phyloP scores from a whole-genome alignment of 2,113 vertebrate species.

The Callopanchax toddi region DNA sequence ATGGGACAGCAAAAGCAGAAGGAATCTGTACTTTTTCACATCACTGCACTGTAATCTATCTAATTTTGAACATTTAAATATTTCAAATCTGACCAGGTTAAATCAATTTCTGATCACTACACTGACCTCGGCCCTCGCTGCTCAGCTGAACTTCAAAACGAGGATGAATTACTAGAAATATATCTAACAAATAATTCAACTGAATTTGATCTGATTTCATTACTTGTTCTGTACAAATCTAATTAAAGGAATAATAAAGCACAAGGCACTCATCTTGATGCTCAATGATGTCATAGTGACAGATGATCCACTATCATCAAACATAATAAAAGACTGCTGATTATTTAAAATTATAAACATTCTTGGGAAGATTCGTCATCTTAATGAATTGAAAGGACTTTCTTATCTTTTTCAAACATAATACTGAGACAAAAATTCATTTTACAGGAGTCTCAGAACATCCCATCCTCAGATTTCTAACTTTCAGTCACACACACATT shows the following conservation, averaged over 20 bases:
- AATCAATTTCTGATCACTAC: not conserved
- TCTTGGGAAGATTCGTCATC: no score
- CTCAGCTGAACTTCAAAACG: not conserved
- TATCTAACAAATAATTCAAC: not conserved
- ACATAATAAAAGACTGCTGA: not conserved
- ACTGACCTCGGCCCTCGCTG: no score
- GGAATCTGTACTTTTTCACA: no score
- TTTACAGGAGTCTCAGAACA: no score
- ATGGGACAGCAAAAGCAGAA: no score
- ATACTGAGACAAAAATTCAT: no score
- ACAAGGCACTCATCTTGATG: not conserved
- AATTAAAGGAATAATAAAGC: conserved; percentile 7
- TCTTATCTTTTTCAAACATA: no score
- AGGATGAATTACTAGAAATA: not conserved
- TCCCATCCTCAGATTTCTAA: no score
- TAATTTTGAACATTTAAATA: not conserved
- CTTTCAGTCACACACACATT: no score
- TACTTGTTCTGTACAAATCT: not conserved
- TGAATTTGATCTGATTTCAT: not conserved
- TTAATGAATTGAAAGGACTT: no score
- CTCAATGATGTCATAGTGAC: not conserved
- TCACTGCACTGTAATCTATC: not conserved
- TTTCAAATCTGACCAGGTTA: not conserved
- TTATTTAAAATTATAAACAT: no score
- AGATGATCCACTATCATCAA: not conserved